Conservation (phyloP, 2,888 invertebrate genomes). For the Stenodema calcarata region DNA sequence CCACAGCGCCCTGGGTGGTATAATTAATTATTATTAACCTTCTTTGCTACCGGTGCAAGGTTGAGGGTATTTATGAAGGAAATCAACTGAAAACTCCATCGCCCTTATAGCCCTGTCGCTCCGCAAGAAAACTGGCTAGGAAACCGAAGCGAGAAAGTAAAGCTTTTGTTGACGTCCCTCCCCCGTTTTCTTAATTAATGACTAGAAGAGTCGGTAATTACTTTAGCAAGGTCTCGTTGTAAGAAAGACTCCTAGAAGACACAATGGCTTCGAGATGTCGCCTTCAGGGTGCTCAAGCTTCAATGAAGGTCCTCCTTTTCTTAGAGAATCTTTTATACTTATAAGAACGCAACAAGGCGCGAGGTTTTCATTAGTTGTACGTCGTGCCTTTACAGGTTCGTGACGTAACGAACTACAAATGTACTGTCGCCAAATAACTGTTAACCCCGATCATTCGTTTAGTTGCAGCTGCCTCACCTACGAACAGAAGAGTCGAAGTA, state of each 20-base stretch:
- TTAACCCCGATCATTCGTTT: too few species aligned
- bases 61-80: background rate
- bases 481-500: too few species aligned
- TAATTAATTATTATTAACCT: background rate
- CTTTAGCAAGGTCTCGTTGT: background rate
- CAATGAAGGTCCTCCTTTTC: background rate
- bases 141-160: background rate
- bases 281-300: constrained; percentile 12
- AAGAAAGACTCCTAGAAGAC: background rate
- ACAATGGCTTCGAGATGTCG: constrained; percentile 26
- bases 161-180: constrained; percentile 17
- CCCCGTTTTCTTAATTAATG: constrained; percentile 26
- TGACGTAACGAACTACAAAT: background rate
- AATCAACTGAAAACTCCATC: background rate
- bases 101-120: background rate
- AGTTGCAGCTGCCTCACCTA: too few species aligned
- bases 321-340: background rate
- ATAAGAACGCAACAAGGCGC: background rate
- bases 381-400: background rate
- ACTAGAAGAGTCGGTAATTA: constrained; percentile 24
- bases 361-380: background rate
- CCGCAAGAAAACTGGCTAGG: background rate
- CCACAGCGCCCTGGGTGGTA: background rate
- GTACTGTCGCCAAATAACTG: too few species aligned
- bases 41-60: background rate